Evolutionary conservation across 1,140 invertebrate species (phyloP).

Genomic region (Heliothis subflexa): DNA sequence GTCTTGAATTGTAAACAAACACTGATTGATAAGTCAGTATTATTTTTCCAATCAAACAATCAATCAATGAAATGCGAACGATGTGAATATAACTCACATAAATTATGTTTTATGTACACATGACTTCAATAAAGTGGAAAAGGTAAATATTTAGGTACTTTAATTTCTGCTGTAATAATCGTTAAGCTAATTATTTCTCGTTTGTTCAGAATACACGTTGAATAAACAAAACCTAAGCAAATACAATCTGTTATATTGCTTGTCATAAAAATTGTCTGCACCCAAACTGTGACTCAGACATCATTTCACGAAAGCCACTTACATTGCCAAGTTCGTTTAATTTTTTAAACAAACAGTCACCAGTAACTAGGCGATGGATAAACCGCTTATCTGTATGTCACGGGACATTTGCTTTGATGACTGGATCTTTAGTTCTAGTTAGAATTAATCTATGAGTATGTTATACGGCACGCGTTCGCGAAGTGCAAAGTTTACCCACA

Average conservation of each 20-base stretch:
- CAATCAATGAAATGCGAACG: neutral
- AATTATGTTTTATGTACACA: neutral
- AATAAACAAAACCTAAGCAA: slow-evolving; percentile 13
- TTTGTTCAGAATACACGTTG: neutral
- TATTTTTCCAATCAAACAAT: neutral
- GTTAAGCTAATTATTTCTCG: neutral
- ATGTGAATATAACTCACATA: neutral
- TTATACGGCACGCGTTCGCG: slow-evolving; percentile 60
- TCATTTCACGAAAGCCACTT: neutral
- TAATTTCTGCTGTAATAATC: slow-evolving; percentile 20
- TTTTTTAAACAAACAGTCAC: neutral
- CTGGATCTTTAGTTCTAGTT: slow-evolving; percentile 19
- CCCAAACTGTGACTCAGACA: slow-evolving; percentile 12
- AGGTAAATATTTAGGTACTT: slow-evolving; percentile 16
- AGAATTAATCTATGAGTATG: slow-evolving; percentile 20
- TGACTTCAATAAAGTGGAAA: neutral
- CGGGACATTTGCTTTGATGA: slow-evolving; percentile 11
- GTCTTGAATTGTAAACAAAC: slow-evolving; percentile 6
- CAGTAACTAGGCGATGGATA: slow-evolving; percentile 7
- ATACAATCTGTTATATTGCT: slow-evolving; percentile 5
- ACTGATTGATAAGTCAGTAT: neutral
- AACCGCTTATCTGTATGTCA: neutral
- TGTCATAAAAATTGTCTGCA: slow-evolving; percentile 15
- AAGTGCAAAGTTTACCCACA: slow-evolving; percentile 74
- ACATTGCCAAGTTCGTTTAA: neutral